Evolutionary conservation across 2,113 vertebrate genomes (phyloP), one percentile per base, ranked within the genome.

Genomic region (Shinisaurus crocodilurus): DNA sequence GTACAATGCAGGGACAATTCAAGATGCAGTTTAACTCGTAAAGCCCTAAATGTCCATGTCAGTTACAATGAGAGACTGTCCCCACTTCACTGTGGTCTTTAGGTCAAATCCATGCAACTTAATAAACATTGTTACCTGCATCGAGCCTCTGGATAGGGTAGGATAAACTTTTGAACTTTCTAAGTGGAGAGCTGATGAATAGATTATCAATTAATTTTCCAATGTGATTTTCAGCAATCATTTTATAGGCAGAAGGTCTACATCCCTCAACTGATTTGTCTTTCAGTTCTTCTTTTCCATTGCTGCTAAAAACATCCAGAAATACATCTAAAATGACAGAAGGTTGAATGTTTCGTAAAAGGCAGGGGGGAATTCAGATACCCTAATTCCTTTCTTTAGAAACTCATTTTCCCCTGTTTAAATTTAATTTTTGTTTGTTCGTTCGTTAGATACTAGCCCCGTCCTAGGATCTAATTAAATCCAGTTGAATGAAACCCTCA

Each of bases 1-100:
- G 32, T 12, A 34, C 69, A 32, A 72, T 34, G 12, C 2, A 72
- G 8, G 29, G 8, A 34, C 32, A 72, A 2, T 72, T 72, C 34
- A 32, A 34, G 29, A 34, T 2, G 10, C 8, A 12, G 12, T n/a
- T 32, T 72, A 72, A 29, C 34, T 2, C n/a, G 4, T 34, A 72
- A 72, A 72, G 69, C 32, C 32, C 29, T 34, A 7, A 40, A 88
- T 92, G 93, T 83, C 72, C 54, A 48, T 80, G 27, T 34, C n/a
- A 37, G n/a, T 6, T 40, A n/a, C 32, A 4, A 16, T 16, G 77
- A 34, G 32, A 50, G 45, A 54, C 4, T 79, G 6, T 20, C 50
- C 3, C 23, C 10, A 27, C 37, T 12, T 10, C 37, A 43, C 29
- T 25, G 7, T 40, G 25, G 25, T 37, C 34, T 82, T 60, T 82